phyloP scores from a whole-genome alignment of 1,140 invertebrate genomes.

The Drosophila pseudoananassae region DNA sequence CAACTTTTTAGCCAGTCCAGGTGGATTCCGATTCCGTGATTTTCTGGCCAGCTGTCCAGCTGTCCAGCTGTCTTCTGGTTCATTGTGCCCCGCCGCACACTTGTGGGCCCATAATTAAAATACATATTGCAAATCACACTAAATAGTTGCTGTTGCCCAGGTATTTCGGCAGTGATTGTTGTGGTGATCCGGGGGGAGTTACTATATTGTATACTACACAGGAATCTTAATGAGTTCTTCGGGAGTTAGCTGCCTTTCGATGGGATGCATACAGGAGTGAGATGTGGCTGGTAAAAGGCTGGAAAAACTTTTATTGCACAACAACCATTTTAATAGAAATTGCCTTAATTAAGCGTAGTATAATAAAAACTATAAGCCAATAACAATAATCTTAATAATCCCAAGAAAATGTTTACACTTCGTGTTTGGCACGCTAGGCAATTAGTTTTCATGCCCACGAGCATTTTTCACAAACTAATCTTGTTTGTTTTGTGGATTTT shows the following conservation, averaged over 20 bases:
- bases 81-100: constrained; percentile 26
- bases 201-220: background rate
- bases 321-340: background rate
- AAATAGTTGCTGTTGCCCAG: constrained; percentile 46
- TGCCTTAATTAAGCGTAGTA: background rate
- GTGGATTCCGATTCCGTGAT: constrained; percentile 2
- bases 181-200: constrained; percentile 1
- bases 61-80: constrained; percentile 32
- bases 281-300: background rate
- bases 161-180: constrained; percentile 46
- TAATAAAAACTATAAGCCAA: background rate
- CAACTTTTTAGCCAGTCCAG: constrained; percentile 7
- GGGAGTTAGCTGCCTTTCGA: constrained; percentile 16
- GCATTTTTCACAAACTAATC: no score
- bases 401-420: background rate
- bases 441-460: background rate
- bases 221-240: constrained; percentile 33
- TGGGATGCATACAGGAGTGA: background rate
- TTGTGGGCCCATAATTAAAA: constrained; percentile 66
- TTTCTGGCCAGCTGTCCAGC: constrained; percentile 34
- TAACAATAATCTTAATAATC: background rate
- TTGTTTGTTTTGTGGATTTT: no score
- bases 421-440: background rate
- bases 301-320: background rate
- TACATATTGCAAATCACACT: constrained; percentile 66